Percentiles rank a stretch among this genome's conserved stretches.
These are phyloP conservation scores for Cephalopachus bancanus DNA, from an alignment of 2,797 vertebrate genomes.

Conservation along the genomic window DNA sequence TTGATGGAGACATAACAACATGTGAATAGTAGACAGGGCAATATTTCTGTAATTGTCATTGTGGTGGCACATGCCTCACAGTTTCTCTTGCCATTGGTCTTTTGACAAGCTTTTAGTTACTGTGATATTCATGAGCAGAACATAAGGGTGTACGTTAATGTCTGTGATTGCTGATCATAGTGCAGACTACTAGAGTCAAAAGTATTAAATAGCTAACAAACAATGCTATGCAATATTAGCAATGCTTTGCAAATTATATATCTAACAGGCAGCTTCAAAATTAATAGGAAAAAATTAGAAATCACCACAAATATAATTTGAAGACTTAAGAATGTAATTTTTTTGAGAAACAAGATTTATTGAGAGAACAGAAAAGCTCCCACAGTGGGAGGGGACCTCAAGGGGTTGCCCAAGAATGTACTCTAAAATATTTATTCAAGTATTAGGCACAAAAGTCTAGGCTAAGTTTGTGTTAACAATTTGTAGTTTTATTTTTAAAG, in stretches of 20 bases:
- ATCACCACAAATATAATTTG: neutral
- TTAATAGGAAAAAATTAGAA: neutral
- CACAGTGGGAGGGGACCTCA: no score
- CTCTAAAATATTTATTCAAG: neutral
- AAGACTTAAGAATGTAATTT: neutral
- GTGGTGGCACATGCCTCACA: neutral
- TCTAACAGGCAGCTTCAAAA: neutral
- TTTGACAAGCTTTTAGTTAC: neutral
- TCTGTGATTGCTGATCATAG: neutral
- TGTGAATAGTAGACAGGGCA: neutral
- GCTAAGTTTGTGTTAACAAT: neutral
- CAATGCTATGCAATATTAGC: neutral
- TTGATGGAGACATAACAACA: neutral
- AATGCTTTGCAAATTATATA: neutral
- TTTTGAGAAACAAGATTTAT: no score
- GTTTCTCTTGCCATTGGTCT: neutral
- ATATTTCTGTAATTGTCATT: neutral
- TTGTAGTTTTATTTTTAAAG: neutral
- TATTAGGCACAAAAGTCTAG: neutral
- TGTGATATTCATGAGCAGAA: neutral
- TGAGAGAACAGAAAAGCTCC: no score
- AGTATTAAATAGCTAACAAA: neutral
- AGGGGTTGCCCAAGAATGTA: no score
- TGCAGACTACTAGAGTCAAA: neutral
- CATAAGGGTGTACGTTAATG: neutral